A percentile compares a stretch with the other conserved stretches of the same genome.
Evolutionary conservation across 1,140 invertebrate species (phyloP).

Genomic region (Babylonia areolata): DNA sequence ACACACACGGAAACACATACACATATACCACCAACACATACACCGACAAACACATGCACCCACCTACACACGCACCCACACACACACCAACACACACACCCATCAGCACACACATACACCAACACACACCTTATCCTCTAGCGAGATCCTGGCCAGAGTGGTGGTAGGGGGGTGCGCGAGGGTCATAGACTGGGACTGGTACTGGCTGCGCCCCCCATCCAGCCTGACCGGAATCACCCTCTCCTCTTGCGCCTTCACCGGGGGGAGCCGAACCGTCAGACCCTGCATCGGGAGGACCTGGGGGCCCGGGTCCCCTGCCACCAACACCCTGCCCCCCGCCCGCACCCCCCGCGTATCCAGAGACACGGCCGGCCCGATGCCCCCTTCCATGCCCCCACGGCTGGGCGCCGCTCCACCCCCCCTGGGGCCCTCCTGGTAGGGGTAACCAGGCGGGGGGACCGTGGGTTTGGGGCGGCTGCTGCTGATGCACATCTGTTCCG

Average conservation of each 20-base stretch:
- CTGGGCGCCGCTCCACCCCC: neutral
- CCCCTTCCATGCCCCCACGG: conserved; percentile 35
- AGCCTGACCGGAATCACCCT: conserved; percentile 38
- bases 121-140: neutral
- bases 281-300: neutral
- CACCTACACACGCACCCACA: too few species aligned
- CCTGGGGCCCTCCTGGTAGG: neutral
- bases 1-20: too few species aligned
- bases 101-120: neutral
- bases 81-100: neutral
- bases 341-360: conserved; percentile 4
- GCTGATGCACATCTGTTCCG: conserved; percentile 37
- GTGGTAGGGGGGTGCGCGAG: neutral
- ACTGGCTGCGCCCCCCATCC: conserved; percentile 20
- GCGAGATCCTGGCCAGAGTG: neutral
- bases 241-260: conserved; percentile 2
- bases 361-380: conserved; percentile 38
- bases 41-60: too few species aligned
- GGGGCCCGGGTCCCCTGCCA: neutral
- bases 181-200: neutral
- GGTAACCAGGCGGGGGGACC: neutral
- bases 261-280: conserved; percentile 33
- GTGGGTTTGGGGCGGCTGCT: conserved; percentile 6
- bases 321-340: neutral
- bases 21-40: too few species aligned